Conservation (phyloP, 2,797 vertebrate species). For the Muraenolepis orangiensis region DNA sequence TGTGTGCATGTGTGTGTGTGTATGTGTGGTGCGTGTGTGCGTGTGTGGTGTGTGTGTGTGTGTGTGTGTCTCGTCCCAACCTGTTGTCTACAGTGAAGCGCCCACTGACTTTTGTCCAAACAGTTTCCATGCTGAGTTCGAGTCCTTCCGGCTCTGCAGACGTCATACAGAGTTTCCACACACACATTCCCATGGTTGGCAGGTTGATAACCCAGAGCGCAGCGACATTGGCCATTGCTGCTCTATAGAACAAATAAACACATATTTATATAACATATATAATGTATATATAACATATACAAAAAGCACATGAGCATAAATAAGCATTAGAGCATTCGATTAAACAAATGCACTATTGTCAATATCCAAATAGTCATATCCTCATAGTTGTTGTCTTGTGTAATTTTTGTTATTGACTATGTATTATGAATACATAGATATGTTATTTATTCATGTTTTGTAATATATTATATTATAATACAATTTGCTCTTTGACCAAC, state of each 20-base stretch:
- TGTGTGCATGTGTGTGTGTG: conserved; percentile 9
- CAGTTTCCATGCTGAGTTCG: conserved; percentile 83
- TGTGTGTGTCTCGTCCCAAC: conserved; percentile 53
- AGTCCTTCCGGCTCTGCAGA: conserved; percentile 72
- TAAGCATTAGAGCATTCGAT: background rate
- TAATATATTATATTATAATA: background rate
- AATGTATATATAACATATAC: too few species aligned
- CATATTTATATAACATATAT: too few species aligned
- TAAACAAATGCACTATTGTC: too few species aligned
- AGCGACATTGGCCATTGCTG: conserved; percentile 78
- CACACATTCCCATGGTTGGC: conserved; percentile 60
- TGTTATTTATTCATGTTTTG: background rate
- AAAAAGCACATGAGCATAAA: background rate
- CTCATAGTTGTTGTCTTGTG: background rate
- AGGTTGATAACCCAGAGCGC: conserved; percentile 70
- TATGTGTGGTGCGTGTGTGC: conserved; percentile 6
- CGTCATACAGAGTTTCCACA: conserved; percentile 59
- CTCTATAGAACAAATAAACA: conserved; percentile 60
- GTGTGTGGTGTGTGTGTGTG: conserved; percentile 5
- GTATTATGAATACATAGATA: background rate
- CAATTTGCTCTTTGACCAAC: background rate
- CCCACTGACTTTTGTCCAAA: conserved; percentile 77
- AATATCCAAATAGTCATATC: background rate
- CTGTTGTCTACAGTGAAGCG: conserved; percentile 79
- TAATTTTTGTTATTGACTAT: background rate